Conservation (phyloP, 1,140 invertebrate genomes). For the Cotesia vestalis region DNA sequence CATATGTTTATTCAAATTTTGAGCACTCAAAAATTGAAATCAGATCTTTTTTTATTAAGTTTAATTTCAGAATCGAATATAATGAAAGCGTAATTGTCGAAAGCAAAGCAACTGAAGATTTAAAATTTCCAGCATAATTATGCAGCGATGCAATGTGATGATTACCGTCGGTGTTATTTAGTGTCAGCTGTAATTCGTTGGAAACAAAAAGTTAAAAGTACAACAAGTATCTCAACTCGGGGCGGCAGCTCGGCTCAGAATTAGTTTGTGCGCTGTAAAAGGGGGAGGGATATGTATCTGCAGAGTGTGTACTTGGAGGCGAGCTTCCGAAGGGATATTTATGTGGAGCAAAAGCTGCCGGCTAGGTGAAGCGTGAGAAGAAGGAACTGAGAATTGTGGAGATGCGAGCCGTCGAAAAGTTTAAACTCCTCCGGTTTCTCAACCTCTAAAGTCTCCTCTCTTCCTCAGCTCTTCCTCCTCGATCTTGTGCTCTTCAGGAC, state of each 20-base stretch:
- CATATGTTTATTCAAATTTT: no score
- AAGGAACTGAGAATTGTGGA: slow-evolving; percentile 36
- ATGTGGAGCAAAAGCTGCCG: slow-evolving; percentile 42
- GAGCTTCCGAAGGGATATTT: slow-evolving; percentile 49
- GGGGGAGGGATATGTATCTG: slow-evolving; percentile 16
- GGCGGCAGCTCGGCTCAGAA: slow-evolving; percentile 30
- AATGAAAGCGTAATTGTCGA: no score
- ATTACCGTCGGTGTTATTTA: slow-evolving; percentile 15
- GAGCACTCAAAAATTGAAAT: no score
- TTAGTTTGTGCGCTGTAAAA: not conserved
- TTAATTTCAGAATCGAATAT: no score
- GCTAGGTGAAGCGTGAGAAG: slow-evolving; percentile 27
- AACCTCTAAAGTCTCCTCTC: not conserved
- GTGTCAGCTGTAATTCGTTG: slow-evolving; percentile 2
- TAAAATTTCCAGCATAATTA: no score
- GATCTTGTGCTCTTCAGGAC: slow-evolving; percentile 43
- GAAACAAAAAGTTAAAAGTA: slow-evolving; percentile 46
- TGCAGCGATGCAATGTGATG: not conserved
- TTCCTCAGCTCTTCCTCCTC: slow-evolving; percentile 5
- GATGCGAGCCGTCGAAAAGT: slow-evolving; percentile 55
- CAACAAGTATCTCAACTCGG: slow-evolving; percentile 50
- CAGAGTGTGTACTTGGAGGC: slow-evolving; percentile 28
- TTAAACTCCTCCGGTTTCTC: slow-evolving; percentile 48
- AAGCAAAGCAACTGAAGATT: no score
- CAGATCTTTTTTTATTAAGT: no score